These are phyloP conservation scores for Tenthredo notha DNA, from an alignment of 2,888 invertebrate genomes.

Conservation along the genomic window DNA sequence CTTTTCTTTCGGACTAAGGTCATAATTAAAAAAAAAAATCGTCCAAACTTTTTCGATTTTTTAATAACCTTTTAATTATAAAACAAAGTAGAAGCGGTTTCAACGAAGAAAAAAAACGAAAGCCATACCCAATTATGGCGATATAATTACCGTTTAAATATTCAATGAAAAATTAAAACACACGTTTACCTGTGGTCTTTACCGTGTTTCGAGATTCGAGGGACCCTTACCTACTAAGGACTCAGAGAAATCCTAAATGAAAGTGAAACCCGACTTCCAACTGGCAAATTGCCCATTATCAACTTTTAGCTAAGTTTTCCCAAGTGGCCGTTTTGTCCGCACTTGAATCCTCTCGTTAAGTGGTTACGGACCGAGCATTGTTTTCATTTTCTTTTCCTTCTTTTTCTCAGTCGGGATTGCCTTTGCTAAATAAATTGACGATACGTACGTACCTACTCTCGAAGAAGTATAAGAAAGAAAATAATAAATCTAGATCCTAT, in stretches of 20 bases:
- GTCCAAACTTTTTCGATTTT: neutral
- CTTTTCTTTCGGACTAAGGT: neutral
- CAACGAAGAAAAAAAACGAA: neutral
- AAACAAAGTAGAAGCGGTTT: neutral
- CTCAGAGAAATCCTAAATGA: neutral
- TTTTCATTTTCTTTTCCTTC: conserved; percentile 42
- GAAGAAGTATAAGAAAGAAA: neutral
- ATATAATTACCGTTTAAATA: neutral
- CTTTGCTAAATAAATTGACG: conserved; percentile 30
- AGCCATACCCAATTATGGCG: neutral
- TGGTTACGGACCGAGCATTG: conserved; percentile 46
- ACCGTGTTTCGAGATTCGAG: neutral
- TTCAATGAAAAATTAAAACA: neutral
- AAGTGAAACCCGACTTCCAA: conserved; percentile 39
- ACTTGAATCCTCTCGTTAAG: conserved; percentile 42
- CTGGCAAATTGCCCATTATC: conserved; percentile 46
- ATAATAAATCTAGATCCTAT: conserved; percentile 2
- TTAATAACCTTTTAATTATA: neutral
- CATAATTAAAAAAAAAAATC: neutral
- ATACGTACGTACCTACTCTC: neutral
- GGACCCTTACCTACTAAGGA: neutral
- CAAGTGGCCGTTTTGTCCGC: conserved; percentile 46
- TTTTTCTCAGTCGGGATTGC: neutral
- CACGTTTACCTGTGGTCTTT: neutral
- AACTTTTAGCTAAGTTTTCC: conserved; percentile 40